Evolutionary conservation across 2,888 invertebrate species (phyloP), one percentile per base, ranked within the genome.

Genomic region (Megaustenia siamemsis): DNA sequence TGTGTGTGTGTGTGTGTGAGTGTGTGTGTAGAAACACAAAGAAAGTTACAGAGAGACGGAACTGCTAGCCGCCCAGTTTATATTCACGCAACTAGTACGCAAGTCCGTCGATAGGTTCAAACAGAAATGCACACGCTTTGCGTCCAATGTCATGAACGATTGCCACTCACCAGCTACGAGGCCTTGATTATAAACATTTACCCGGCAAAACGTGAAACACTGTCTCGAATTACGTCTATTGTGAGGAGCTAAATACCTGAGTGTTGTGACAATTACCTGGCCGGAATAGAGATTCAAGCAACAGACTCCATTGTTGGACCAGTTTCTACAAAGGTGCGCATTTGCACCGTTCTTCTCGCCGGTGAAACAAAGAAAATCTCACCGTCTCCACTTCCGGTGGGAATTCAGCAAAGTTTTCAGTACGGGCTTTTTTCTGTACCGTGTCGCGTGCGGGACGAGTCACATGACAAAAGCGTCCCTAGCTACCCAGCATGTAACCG

Each of bases 391-490:
- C 82, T 82, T 82, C 82, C 82, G 82, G 82, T 82, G 82, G 82
- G 82, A 82, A 82, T 82, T 43, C 79, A 66, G 40, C 10, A 15
- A 56, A 66, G 66, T 79, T 79, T 66, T 43, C 82, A 82, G 71
- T 73, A 3, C 82, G 40, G 49, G 56, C 38, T 53, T 73, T 71
- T 69, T 56, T 60, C 60, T 73, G 43, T 40, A 43, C 40, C 73
- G 56, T 60, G 40, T 71, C 60, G 60, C 32, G 60, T 28, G 32
- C 82, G n/a, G n/a, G n/a, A n/a, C n/a, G n/a, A 40, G 71, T 40
- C 82, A 82, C 82, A 6, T 82, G 82, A 82, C 82, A 82, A 71
- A 69, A 82, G 82, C 82, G 82, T 82, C 73, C 71, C 68, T 80
- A 69, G 80, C 69, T 69, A 69, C 80, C 18, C 82, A 82, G 82